phyloP scores from a whole-genome alignment of 1,140 invertebrate genomes.

The Drosophila punjabiensis region DNA sequence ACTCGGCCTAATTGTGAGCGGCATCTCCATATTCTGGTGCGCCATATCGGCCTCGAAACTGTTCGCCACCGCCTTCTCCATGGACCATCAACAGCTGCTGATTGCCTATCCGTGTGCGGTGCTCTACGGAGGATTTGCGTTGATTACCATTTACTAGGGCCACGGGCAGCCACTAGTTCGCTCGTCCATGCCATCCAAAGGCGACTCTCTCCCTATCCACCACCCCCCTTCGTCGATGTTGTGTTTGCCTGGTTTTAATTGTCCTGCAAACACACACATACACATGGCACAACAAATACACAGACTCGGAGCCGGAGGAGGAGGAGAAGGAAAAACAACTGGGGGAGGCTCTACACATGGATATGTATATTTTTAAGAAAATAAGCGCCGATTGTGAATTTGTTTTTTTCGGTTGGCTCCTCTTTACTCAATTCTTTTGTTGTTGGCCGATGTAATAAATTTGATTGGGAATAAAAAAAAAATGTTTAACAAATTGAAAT shows the following conservation, averaged over 20 bases:
- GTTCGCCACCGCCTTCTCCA: conserved; percentile 91
- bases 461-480: conserved; percentile 75
- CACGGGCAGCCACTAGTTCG: conserved; percentile 35
- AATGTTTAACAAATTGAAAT: conserved; percentile 78
- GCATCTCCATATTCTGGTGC: conserved; percentile 92
- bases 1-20: conserved; percentile 88
- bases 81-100: conserved; percentile 92
- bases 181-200: conserved; percentile 22
- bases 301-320: conserved; percentile 5
- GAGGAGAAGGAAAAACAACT: conserved; percentile 10
- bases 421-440: conserved; percentile 35
- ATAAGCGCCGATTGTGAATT: conserved; percentile 77
- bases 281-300: conserved; percentile 38
- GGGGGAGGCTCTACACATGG: conserved; percentile 37
- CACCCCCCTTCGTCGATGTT: conserved; percentile 7
- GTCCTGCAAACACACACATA: conserved; percentile 55
- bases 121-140: conserved; percentile 94
- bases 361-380: conserved; percentile 71
- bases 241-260: conserved; percentile 70
- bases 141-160: conserved; percentile 90
- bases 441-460: conserved; percentile 71
- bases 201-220: neutral
- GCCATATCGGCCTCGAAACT: conserved; percentile 93
- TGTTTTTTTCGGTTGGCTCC: conserved; percentile 37
- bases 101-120: conserved; percentile 95